Evolutionary conservation across 2,888 invertebrate species (phyloP), one percentile per base, ranked within the genome.

Genomic region (Sipunculus nudus): DNA sequence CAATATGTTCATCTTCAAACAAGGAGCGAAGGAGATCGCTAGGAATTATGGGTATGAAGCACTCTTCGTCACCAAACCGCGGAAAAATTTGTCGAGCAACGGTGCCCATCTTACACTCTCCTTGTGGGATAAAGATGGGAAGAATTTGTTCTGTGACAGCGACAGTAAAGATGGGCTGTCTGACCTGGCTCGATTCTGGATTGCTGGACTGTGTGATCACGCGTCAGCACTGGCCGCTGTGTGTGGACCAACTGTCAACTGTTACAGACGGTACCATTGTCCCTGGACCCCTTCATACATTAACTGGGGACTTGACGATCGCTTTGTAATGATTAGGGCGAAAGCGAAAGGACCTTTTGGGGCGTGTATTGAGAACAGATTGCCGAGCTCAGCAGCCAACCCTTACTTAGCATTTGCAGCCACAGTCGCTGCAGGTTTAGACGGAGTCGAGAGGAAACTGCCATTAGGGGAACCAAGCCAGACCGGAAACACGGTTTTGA

Each of bases 41-140:
- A 21, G n/a, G 13, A 21, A 50, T 49, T 21, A 32, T 19, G 53
- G 50, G 8, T 28, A 40, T 1, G 16, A 13, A 13, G 63, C 63
- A 13, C 52, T 47, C 6, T 65, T 65, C 28, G 63, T 65, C 63
- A 29, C 63, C 13, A 41, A 55, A 38, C 58, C 55, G 23, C 38
- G 19, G 26, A 10, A n/a, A 0, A 23, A 21, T 0, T n/a, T 19
- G 8, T 23, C 21, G 8, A n/a, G 53, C 23, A 58, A 35, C 29
- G 68, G 66, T 1, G 46, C 39, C 26, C 70, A 69, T 59, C 61
- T 46, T 53, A 69, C 66, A 46, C 62, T 65, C 49, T 69, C 70
- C 25, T 39, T 69, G 26, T 70, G 65, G 68, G 40, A 28, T 10
- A 29, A 31, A 43, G 28, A 41, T 10, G 28, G 28, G n/a, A 16